A percentile compares a stretch with the other conserved stretches of the same genome.
These are phyloP conservation scores for Drepana arcuata DNA, from an alignment of 1,140 invertebrate species.

Conservation along the genomic window DNA sequence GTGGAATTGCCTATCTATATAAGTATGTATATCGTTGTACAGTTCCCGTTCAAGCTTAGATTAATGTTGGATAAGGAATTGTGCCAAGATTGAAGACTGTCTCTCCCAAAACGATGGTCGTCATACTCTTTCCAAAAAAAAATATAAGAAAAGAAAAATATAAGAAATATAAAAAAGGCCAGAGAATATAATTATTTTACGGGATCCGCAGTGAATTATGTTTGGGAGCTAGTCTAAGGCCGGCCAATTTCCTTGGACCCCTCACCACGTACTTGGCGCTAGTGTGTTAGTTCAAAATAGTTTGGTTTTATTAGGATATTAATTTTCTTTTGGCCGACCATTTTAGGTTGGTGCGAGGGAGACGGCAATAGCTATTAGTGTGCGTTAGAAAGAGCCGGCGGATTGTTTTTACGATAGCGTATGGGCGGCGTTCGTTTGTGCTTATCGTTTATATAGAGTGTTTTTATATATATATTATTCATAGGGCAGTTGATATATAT, in stretches of 20 bases:
- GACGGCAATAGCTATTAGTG: slow-evolving; percentile 9
- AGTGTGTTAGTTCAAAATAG: not conserved
- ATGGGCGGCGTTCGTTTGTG: slow-evolving; percentile 21
- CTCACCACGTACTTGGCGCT: not conserved
- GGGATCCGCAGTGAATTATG: slow-evolving; percentile 13
- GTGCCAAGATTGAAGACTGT: not conserved
- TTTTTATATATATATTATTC: slow-evolving; percentile 12
- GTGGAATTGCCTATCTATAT: too few relatives aligned
- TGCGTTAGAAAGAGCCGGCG: slow-evolving; percentile 9
- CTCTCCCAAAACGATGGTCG: not conserved
- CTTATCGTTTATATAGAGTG: too few relatives aligned
- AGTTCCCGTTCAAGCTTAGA: too few relatives aligned
- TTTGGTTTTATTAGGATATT: slow-evolving; percentile 9
- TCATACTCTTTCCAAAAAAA: slow-evolving; percentile 9
- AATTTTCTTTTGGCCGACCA: slow-evolving; percentile 15
- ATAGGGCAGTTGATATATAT: not conserved
- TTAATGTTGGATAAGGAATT: too few relatives aligned
- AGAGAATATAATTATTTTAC: slow-evolving; percentile 18
- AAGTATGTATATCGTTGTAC: too few relatives aligned
- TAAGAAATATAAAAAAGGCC: too few relatives aligned
- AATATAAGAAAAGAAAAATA: slow-evolving; percentile 10
- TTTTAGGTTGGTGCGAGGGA: slow-evolving; percentile 16
- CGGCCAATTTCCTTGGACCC: slow-evolving; percentile 1
- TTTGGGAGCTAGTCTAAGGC: slow-evolving; percentile 6
- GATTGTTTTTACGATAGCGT: slow-evolving; percentile 15